Base-by-base conservation (phyloP, 2,888 invertebrate genomes). In the Serripes groenlandicus region DNA sequence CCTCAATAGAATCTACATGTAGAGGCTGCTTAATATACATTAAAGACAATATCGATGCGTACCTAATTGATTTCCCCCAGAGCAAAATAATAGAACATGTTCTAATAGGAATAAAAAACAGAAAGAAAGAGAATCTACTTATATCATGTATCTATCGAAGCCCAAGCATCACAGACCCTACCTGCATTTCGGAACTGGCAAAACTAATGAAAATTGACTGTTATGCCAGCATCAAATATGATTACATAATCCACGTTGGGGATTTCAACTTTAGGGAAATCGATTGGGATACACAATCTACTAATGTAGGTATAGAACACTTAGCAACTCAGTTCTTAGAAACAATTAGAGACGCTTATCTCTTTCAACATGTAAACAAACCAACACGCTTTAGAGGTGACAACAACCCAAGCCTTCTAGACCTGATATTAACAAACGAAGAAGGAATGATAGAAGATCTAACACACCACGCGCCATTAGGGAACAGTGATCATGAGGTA, bases 401-500 rank as follows among this genome's bases (percentile, higher is more conserved):
- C n/a, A 62, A 62, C 32, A 34, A 32, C 18, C 35, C 62, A 34
- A 62, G 32, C 34, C 32, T 34, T n/a, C 23, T 62, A 62, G 34
- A 62, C 35, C 34, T 62, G n/a, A 30, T 62, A 32, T 62, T 62
- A 18, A 62, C 62, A 34, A 62, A 62, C 34, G 62, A 62, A 62
- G 62, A 9, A 34, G 32, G 34, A 18, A 15, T 62, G 32, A 18
- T 62, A 18, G 62, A 30, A n/a, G 34, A 62, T 23, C 32, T 62
- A 62, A 34, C 62, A 15, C 62, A 62, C 62, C 32, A 62, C 34
- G 62, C 62, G 18, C 62, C 62, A 34, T 21, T 62, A 62, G 62
- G 62, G 18, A 62, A 62, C 32, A 62, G 62, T 62, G 62, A 62
- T 34, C 62, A 62, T 34, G 62, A 62, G n/a, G 34, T n/a, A 15